These are phyloP conservation scores for Oligia latruncula DNA, from an alignment of 2,888 invertebrate species.

Conservation along the genomic window DNA sequence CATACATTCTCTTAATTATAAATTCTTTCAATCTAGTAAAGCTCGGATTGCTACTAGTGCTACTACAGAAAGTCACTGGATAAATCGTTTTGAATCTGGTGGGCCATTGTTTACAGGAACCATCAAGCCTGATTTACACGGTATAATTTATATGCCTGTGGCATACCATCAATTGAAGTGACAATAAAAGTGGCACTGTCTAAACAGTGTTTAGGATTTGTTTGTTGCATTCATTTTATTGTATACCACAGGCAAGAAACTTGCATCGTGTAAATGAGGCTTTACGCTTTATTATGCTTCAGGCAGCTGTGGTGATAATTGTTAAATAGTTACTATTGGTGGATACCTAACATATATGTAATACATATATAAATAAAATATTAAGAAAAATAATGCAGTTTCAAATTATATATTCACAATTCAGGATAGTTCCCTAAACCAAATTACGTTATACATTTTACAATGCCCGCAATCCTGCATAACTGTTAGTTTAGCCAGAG, in stretches of 20 bases:
- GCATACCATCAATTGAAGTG: background rate
- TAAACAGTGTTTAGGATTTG: background rate
- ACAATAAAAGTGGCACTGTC: background rate
- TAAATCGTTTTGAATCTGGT: background rate
- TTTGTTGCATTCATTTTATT: background rate
- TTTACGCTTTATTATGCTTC: constrained; percentile 51
- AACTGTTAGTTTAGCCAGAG: background rate
- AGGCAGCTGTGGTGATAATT: constrained; percentile 43
- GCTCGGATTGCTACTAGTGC: background rate
- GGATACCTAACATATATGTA: background rate
- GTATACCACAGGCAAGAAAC: background rate
- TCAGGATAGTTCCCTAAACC: constrained; percentile 1
- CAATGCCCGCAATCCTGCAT: background rate
- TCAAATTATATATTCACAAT: constrained; percentile 35
- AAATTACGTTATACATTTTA: background rate
- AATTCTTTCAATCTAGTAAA: background rate
- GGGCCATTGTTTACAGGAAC: constrained; percentile 14
- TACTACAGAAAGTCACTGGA: background rate
- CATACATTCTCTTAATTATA: background rate
- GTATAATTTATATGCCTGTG: background rate
- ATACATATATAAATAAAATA: constrained; percentile 37
- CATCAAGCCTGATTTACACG: background rate
- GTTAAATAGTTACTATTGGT: constrained; percentile 38
- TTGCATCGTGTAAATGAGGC: background rate
- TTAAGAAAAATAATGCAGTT: constrained; percentile 38